Conservation (phyloP, 1,140 invertebrate species). For the Mycetomoellerius zeteki region DNA sequence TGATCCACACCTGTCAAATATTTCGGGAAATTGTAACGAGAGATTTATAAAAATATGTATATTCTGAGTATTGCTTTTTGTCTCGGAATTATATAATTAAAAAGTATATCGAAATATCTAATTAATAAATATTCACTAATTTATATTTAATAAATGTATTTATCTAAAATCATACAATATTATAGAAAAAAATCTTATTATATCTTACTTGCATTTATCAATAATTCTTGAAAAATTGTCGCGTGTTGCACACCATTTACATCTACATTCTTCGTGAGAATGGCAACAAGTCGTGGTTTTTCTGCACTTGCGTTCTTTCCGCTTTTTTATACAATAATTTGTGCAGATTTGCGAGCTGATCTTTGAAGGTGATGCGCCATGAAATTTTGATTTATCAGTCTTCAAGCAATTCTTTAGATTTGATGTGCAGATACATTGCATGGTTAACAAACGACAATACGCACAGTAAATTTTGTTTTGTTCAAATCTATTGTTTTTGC, state of each 20-base stretch:
- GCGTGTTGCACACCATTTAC: conserved; percentile 18
- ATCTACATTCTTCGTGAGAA: conserved; percentile 38
- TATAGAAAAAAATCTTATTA: background rate
- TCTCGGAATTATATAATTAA: conserved; percentile 5
- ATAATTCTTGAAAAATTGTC: conserved; percentile 1
- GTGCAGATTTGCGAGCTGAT: background rate
- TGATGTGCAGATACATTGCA: background rate
- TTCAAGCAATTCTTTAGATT: conserved; percentile 60
- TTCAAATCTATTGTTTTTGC: background rate
- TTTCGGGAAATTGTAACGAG: background rate
- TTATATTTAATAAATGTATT: background rate
- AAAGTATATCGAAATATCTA: background rate
- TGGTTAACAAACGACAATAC: background rate
- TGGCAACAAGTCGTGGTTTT: background rate
- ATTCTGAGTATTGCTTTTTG: background rate
- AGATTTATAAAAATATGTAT: background rate
- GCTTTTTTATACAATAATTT: background rate
- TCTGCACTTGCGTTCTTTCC: conserved; percentile 5
- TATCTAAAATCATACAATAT: background rate
- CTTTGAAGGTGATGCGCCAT: background rate
- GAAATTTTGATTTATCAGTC: conserved; percentile 29
- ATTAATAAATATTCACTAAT: conserved; percentile 22
- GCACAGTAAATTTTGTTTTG: conserved; percentile 11
- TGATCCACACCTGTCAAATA: conserved; percentile 28
- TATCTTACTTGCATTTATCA: conserved; percentile 46